Percentiles rank a stretch among this genome's conserved stretches.
Evolutionary conservation across 2,113 vertebrate genomes (phyloP).

Genomic region (Arizona elegans): DNA sequence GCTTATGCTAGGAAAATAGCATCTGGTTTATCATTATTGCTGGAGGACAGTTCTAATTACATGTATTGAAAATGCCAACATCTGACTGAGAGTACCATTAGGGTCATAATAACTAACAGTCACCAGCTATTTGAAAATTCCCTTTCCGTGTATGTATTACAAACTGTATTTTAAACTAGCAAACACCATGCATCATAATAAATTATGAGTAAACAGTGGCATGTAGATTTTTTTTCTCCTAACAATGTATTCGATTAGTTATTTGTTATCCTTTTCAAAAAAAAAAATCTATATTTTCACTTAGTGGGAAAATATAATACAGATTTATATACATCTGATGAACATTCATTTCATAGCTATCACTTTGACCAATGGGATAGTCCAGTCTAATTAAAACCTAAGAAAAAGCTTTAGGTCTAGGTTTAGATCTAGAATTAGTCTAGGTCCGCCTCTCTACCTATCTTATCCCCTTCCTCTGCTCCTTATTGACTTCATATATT

Average conservation of each 20-base stretch:
- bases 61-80: constrained; percentile 21
- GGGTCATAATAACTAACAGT: constrained; percentile 24
- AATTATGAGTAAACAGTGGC: constrained; percentile 1
- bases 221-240: background rate
- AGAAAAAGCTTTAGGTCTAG: background rate
- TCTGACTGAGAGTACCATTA: background rate
- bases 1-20: background rate
- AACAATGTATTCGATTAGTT: background rate
- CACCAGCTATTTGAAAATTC: constrained; percentile 29
- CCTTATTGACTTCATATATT: background rate
- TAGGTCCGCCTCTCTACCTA: background rate
- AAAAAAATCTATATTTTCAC: background rate
- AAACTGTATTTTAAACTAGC: constrained; percentile 17
- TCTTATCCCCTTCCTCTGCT: background rate
- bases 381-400: background rate
- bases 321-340: background rate
- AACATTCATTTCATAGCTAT: background rate
- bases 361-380: background rate
- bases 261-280: too few species aligned
- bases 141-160: background rate
- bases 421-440: background rate
- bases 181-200: background rate
- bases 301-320: background rate
- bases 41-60: constrained; percentile 35
- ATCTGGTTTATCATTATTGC: background rate